Evolutionary conservation across 2,888 invertebrate genomes (phyloP).

Genomic region (Tetheella fluctuosa): DNA sequence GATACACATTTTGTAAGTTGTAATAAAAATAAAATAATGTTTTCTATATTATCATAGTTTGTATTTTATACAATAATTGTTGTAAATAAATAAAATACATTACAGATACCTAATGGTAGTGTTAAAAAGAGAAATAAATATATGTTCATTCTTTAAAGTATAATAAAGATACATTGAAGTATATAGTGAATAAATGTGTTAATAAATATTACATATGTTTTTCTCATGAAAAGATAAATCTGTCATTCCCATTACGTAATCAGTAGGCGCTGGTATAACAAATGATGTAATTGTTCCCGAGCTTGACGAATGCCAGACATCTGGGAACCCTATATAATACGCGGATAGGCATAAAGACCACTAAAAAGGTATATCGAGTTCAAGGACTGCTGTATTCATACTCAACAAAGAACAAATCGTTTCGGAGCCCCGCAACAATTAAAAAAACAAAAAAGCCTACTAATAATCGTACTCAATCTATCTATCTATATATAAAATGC

Average conservation of each 20-base stretch:
- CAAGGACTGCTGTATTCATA: constrained; percentile 5
- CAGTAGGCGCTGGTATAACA: neutral
- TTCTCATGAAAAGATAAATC: neutral
- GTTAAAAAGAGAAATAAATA: no score
- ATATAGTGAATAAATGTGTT: neutral
- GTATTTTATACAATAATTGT: no score
- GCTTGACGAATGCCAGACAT: constrained; percentile 5
- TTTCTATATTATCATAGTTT: no score
- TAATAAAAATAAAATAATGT: no score
- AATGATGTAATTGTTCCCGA: neutral
- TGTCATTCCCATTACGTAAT: neutral
- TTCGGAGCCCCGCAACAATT: no score
- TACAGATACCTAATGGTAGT: no score
- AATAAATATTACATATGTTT: neutral
- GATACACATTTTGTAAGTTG: no score
- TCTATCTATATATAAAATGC: no score
- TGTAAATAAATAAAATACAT: no score
- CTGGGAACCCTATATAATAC: neutral
- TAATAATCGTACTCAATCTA: no score
- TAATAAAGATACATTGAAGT: neutral
- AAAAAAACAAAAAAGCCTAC: no score
- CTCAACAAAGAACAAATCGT: neutral
- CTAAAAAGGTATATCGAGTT: neutral
- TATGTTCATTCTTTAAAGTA: no score
- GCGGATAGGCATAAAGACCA: neutral